These are phyloP conservation scores for Drosophila yakuba DNA, from an alignment of 1,140 invertebrate species.

Conservation along the genomic window DNA sequence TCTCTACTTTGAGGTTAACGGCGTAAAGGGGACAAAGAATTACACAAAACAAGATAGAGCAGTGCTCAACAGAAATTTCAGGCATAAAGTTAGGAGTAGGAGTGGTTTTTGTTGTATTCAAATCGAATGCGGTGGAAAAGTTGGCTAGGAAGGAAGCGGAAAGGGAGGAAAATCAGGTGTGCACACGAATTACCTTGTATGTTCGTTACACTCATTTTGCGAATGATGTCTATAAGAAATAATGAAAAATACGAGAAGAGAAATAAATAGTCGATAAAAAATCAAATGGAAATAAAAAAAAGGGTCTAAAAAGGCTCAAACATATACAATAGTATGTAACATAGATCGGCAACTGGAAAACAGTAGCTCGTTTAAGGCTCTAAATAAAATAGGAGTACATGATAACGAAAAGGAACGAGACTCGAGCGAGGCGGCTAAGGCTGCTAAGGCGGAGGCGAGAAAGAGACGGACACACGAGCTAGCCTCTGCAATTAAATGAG, in stretches of 20 bases:
- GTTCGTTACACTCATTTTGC: constrained; percentile 82
- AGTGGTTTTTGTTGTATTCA: constrained; percentile 4
- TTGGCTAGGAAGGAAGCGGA: constrained; percentile 2
- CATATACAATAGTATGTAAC: constrained; percentile 1
- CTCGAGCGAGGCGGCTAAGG: constrained; percentile 26
- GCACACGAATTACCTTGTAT: constrained; percentile 73
- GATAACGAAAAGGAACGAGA: constrained; percentile 40
- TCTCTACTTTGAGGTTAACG: constrained; percentile 11
- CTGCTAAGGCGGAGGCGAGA: constrained; percentile 27
- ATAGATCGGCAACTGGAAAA: neutral
- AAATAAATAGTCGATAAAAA: constrained; percentile 51
- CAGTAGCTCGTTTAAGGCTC: constrained; percentile 16
- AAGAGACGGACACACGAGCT: constrained; percentile 26
- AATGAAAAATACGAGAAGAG: constrained; percentile 70
- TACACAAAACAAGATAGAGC: constrained; percentile 17
- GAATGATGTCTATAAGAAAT: constrained; percentile 84
- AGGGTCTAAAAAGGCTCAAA: constrained; percentile 29
- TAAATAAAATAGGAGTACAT: constrained; percentile 19
- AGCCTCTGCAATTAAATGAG: constrained; percentile 1
- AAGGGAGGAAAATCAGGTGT: constrained; percentile 19
- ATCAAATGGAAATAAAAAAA: constrained; percentile 25
- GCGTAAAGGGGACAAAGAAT: neutral
- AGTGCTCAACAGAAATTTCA: constrained; percentile 22
- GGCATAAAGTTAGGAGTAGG: neutral
- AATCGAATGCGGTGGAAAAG: neutral